phyloP scores from a whole-genome alignment of 2,797 vertebrate genomes.

The Xerus rutilus region DNA sequence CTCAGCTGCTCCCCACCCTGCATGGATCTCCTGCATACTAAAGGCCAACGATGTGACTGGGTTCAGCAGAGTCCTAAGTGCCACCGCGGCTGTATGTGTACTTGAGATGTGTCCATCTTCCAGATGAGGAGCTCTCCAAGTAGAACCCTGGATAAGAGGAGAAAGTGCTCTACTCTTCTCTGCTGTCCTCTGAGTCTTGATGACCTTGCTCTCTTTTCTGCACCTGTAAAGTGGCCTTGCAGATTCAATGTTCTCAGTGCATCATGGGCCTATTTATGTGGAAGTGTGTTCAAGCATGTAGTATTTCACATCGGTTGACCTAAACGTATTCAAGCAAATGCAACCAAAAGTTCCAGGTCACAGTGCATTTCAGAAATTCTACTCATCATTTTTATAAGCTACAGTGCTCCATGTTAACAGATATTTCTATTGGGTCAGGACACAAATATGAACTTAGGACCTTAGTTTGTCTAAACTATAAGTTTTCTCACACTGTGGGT shows the following conservation, averaged over 20 bases:
- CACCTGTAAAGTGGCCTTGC: neutral
- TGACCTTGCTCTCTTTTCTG: too few relatives aligned
- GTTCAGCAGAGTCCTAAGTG: too few relatives aligned
- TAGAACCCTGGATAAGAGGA: rapidly evolving
- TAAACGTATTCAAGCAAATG: neutral
- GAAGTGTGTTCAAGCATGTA: neutral
- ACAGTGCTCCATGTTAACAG: neutral
- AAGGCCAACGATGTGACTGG: neutral
- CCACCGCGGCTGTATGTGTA: rapidly evolving
- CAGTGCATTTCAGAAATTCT: neutral
- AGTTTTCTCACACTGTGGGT: neutral
- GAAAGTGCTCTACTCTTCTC: rapidly evolving
- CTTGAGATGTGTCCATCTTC: neutral
- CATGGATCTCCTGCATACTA: neutral
- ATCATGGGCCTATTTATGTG: neutral
- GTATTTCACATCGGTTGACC: neutral
- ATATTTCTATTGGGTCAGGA: neutral
- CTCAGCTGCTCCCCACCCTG: neutral
- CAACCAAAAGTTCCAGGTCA: neutral
- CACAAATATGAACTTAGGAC: neutral
- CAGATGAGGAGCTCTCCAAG: neutral
- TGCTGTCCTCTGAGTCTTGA: too few relatives aligned
- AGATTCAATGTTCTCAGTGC: too few relatives aligned
- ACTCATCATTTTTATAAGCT: neutral
- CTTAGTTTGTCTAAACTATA: neutral